Conservation (phyloP, 2,113 vertebrate species). For the Tringa solitaria region DNA sequence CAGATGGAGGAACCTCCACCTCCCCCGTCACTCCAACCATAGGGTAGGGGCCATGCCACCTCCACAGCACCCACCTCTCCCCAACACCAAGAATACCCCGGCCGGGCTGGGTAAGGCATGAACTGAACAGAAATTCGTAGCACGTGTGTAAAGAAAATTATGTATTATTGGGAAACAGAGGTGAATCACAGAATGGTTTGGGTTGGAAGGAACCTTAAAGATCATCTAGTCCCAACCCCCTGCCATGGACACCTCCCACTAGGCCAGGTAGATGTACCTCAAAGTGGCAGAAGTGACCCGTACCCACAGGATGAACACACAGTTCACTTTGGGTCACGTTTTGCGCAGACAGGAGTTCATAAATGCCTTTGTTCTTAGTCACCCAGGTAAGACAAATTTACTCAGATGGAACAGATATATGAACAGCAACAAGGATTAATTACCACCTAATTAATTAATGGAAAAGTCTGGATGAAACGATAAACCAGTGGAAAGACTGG, state of each 20-base stretch:
- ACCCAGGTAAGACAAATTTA: background rate
- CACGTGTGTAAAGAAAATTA: accelerated
- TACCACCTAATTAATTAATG: constrained; percentile 49
- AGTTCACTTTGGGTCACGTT: background rate
- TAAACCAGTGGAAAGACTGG: constrained; percentile 30
- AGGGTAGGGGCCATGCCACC: background rate
- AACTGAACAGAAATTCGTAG: background rate
- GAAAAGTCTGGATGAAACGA: constrained; percentile 44
- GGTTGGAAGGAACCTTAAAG: too few relatives aligned
- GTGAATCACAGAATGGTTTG: too few relatives aligned
- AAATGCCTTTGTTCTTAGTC: background rate
- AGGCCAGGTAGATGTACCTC: background rate
- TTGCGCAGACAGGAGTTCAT: background rate
- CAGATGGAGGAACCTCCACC: background rate
- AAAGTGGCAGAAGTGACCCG: background rate
- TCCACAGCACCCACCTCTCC: background rate
- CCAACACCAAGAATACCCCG: background rate
- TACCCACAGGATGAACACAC: background rate
- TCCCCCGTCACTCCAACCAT: background rate
- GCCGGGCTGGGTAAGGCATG: accelerated
- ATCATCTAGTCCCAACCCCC: too few relatives aligned
- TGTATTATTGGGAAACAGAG: background rate
- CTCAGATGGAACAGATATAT: background rate
- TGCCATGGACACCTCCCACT: too few relatives aligned
- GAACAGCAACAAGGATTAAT: constrained; percentile 8